Base-by-base conservation (phyloP, 2,113 vertebrate species). In the Ameiurus melas region DNA sequence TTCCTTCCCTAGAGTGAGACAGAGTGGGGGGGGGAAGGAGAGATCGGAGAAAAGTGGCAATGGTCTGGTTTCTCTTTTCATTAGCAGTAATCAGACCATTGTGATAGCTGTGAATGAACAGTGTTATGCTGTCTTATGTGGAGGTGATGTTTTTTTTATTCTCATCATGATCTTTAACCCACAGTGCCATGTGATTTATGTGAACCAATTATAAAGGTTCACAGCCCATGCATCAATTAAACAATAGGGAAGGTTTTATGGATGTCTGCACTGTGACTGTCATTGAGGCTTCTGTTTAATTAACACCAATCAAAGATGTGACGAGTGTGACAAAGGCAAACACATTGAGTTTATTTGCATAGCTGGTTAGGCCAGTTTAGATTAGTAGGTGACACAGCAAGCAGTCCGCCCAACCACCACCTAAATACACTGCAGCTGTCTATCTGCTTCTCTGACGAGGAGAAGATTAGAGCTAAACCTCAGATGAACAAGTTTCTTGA, bases 71-170 rank as follows among this genome's bases (percentile, higher is more conserved):
- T 78, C 47, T 82, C 55, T 57, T 81, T 89, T 84, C 39, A 89
- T 89, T 87, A 86, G 81, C 81, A 73, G 71, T 78, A 64, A 84
- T 88, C 70, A 19, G 79, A 86, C 70, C 57, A 57, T 53, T 10
- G 43, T 88, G 81, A 86, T 88, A 53, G 53, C 87, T 84, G 80
- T 86, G 58, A 86, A 88, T 47, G n/a, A 64, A 77, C 71, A 86
- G 62, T 25, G 36, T 62, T 8, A 58, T 27, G 58, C 78, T 27
- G 19, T 19, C 9, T 75, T 5, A 66, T 84, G 25, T 10, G n/a
- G 62, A 85, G 71, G 78, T 86, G 77, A 86, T 73, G 53, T 86
- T 86, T 27, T 86, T 87, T 89, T 27, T 83, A 89, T 89, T 89
- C 83, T 85, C 83, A 30, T 85, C 82, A 55, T 75, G 87, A 85